These are phyloP conservation scores for Athene cunicularia DNA, from an alignment of 2,113 vertebrate species.

Conservation along the genomic window DNA sequence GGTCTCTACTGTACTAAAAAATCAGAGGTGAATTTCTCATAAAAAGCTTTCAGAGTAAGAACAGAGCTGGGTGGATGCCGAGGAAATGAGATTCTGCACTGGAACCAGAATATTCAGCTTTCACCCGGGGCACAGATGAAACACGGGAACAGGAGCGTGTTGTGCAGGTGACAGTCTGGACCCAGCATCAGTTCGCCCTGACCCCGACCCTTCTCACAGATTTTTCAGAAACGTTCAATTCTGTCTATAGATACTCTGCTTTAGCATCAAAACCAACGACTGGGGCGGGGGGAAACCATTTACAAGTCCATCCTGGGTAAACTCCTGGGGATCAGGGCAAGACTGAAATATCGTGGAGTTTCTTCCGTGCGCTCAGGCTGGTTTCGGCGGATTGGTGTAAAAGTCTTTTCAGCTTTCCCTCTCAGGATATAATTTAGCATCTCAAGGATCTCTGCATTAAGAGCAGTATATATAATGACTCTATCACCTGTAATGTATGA, in stretches of 20 bases:
- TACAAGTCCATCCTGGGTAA: not conserved
- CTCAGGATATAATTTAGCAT: not conserved
- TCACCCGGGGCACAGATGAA: not conserved
- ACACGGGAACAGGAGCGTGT: rapidly evolving
- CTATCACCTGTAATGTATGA: not conserved
- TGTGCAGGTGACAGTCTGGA: not conserved
- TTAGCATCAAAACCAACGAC: not conserved
- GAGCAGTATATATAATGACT: not conserved
- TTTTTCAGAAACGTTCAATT: not conserved
- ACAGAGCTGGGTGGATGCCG: not conserved
- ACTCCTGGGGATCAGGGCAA: not conserved
- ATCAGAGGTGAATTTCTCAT: no score
- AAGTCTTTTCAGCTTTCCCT: not conserved
- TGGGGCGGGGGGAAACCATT: not conserved
- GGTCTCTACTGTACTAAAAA: not conserved
- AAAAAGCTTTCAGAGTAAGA: not conserved
- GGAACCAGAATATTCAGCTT: not conserved
- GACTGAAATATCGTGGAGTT: rapidly evolving
- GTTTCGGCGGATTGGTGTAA: not conserved
- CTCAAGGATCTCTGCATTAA: not conserved
- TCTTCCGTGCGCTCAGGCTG: not conserved
- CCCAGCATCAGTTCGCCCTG: not conserved
- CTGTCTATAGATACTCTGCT: not conserved
- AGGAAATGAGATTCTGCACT: not conserved
- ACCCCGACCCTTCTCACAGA: not conserved